These are phyloP conservation scores for Theristicus caerulescens DNA, from an alignment of 2,113 vertebrate species.

Conservation along the genomic window DNA sequence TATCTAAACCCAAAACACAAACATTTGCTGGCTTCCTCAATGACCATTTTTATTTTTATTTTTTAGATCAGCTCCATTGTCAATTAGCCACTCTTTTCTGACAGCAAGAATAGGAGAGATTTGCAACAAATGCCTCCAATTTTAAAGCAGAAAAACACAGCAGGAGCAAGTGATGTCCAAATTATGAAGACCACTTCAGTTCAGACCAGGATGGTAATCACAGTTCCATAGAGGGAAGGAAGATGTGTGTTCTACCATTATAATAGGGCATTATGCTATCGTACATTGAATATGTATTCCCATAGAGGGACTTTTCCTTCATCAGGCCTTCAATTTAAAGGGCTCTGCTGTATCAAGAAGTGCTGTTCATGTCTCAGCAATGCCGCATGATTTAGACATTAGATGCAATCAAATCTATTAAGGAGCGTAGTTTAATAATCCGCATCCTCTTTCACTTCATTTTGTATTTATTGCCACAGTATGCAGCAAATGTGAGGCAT, in stretches of 20 bases:
- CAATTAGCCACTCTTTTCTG: not conserved
- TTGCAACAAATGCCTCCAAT: conserved; percentile 8
- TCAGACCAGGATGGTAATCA: conserved; percentile 5
- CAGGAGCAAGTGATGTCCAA: not conserved
- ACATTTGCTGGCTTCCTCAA: not conserved
- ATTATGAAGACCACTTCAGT: conserved; percentile 18
- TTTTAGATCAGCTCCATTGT: not conserved
- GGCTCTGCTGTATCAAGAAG: not conserved
- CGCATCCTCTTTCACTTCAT: conserved; percentile 5
- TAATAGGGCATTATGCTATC: conserved; percentile 23
- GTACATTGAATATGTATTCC: conserved; percentile 11
- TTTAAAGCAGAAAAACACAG: conserved; percentile 31
- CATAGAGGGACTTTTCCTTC: not conserved
- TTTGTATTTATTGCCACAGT: conserved; percentile 44
- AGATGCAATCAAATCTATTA: conserved; percentile 44
- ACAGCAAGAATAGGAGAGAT: not conserved
- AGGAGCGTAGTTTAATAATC: conserved; percentile 44
- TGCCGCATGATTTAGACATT: not conserved
- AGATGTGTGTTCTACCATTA: conserved; percentile 26
- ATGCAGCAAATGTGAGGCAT: conserved; percentile 29
- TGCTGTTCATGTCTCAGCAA: conserved; percentile 4
- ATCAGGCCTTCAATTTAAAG: conserved; percentile 33
- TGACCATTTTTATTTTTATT: not conserved
- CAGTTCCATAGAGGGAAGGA: not conserved
- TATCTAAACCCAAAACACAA: not conserved